Evolutionary conservation across 2,888 invertebrate genomes (phyloP), one percentile per base, ranked within the genome.

Genomic region (Pachycephus smyrnensis): DNA sequence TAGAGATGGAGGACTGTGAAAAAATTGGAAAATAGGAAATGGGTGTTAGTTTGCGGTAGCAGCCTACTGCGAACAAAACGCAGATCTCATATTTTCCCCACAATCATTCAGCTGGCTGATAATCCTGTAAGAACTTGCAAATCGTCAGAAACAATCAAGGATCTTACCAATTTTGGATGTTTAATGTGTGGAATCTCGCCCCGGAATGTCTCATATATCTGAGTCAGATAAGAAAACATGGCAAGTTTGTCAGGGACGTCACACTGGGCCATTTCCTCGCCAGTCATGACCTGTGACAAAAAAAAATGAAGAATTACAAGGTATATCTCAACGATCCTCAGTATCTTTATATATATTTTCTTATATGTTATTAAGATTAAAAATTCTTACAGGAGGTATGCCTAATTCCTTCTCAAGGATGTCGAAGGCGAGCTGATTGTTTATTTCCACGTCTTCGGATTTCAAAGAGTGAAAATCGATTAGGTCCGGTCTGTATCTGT

Each of bases 401-500:
- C 96, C 96, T 84, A 98, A 93, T 91, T 98, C 97, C 81, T 95
- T 95, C 84, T 98, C 97, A 75, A 98, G 93, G 77, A 97, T 94
- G 88, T 96, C 95, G 91, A 98, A 98, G n/a, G 97, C 97, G 80
- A 95, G 91, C 86, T 97, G 95, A 89, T 97, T 96, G 88, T 96
- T 95, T 83, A 94, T 94, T 55, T 93, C 93, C 4, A 94, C 92
- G 81, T 95, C 95, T 84, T 94, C 93, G 77, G 94, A 93, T 86
- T 94, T 93, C 75, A 96, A 92, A 76, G 94, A 92, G 86, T 93
- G 93, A 88, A 95, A 95, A 84, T 98, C 96, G 84, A 98, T 93
- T 86, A 98, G 93, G 92, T 98, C 97, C 3, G 98, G 98, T 80
- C 98, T 94, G 93, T 98, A 98, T 82, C 97, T 95, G 87, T 95